These are phyloP conservation scores for Lagenorhynchus albirostris DNA, from an alignment of 2,113 vertebrate species.

Conservation along the genomic window DNA sequence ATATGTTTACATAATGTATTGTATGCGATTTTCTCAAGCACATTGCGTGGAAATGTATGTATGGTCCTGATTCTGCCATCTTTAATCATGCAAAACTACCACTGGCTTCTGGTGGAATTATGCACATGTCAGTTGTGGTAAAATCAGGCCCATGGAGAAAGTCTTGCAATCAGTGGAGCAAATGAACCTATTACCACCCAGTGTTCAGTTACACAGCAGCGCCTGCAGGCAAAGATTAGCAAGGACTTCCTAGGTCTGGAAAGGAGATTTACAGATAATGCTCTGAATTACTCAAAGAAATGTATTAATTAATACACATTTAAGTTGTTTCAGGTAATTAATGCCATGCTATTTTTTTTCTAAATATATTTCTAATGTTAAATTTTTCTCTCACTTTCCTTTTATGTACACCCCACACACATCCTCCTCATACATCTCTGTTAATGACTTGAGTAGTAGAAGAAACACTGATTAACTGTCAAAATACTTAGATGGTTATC, in stretches of 20 bases:
- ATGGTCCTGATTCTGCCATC: slow-evolving; percentile 59
- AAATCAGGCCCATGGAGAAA: neutral
- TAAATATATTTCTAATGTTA: neutral
- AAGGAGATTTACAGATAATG: neutral
- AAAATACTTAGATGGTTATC: neutral
- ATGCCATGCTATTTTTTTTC: too few species aligned
- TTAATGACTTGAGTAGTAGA: neutral
- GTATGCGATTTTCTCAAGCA: slow-evolving; percentile 48
- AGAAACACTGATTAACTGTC: neutral
- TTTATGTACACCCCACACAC: rapidly evolving
- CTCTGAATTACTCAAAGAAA: neutral
- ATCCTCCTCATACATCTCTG: rapidly evolving
- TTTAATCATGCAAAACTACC: slow-evolving; percentile 63
- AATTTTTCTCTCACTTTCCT: neutral
- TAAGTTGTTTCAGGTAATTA: neutral
- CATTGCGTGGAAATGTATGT: slow-evolving; percentile 66
- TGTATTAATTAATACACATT: neutral
- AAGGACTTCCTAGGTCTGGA: neutral
- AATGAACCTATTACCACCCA: neutral
- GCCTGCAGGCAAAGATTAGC: neutral
- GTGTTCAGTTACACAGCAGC: neutral
- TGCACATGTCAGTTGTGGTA: neutral
- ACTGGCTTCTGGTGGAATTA: slow-evolving; percentile 50
- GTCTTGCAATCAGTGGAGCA: neutral
- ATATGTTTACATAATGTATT: slow-evolving; percentile 70